Base-by-base conservation (phyloP, 2,888 invertebrate species). In the Gibbula magus region DNA sequence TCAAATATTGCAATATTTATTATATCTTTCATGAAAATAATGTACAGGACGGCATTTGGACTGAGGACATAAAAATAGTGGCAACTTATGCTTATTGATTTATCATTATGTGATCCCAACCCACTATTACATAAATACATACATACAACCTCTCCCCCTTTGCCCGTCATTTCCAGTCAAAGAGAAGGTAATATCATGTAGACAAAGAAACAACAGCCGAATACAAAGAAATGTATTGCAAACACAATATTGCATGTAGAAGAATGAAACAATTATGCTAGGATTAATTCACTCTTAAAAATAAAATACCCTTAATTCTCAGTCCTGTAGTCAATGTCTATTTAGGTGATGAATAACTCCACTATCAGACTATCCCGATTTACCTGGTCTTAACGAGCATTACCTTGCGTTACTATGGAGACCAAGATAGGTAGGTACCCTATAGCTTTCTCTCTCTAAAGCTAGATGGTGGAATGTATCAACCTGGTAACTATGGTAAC, bases 191-290 rank as follows among this genome's bases (percentile, higher is more conserved):
- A 75, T 75, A 52, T 54, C 75, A 29, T 75, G n/a, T n/a, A n/a
- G 53, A 54, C 75, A 53, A 75, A 76, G 66, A 76, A 61, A 67
- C 56, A 61, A 79, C 73, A 74, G 39, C 73, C 56, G 52, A 53
- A 75, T 56, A 79, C 77, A 61, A 66, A 52, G 54, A 45, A 52
- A 76, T 32, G 52, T 79, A 79, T 76, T 79, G 75, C 79, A 79
- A 79, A 79, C 51, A 79, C 79, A 78, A 54, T 70, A 78, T 73
- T 79, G 75, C 79, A 77, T 66, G 77, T 66, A 77, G 45, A 70
- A 13, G 13, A 10, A 45, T 45, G 45, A 32, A 77, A 77, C 66
- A 39, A 77, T 77, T 77, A 77, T 77, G 77, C 77, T 77, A 77
- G 77, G 77, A 77, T 77, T 61, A 66, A 76, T 54, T 54, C 45